Conservation (phyloP, 2,888 invertebrate species). For the Ctenicera cuprea region DNA sequence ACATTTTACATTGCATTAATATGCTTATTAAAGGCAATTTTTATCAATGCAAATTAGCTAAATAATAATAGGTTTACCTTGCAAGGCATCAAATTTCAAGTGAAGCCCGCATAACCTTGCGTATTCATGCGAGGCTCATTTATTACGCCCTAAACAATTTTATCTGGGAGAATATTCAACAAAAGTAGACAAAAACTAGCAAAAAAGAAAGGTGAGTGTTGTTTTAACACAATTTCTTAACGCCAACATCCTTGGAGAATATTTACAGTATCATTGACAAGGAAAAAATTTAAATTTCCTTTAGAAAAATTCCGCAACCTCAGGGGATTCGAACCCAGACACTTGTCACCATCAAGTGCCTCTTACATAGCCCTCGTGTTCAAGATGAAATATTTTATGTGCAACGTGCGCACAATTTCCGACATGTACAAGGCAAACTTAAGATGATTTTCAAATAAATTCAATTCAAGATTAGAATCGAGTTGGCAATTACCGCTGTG, state of each 20-base stretch:
- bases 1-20: not conserved
- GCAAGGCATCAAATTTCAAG: not conserved
- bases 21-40: not conserved
- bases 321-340: not conserved
- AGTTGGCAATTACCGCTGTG: too few species aligned
- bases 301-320: not conserved
- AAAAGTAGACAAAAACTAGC: not conserved
- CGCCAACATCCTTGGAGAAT: not conserved
- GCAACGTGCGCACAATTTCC: too few species aligned
- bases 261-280: conserved; percentile 7
- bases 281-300: not conserved
- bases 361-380: not conserved
- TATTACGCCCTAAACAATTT: too few species aligned
- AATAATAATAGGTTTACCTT: not conserved
- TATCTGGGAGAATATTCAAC: too few species aligned
- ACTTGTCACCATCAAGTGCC: not conserved
- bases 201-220: not conserved
- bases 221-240: not conserved
- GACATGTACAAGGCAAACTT: too few species aligned
- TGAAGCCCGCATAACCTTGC: conserved; percentile 1
- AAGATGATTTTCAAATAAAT: too few species aligned
- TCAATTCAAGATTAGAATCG: too few species aligned
- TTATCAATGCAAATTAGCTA: conserved; percentile 3
- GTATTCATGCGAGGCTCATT: not conserved
- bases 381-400: not conserved